Base-by-base conservation (phyloP, 2,113 vertebrate genomes). In the Melanotaenia duboulayi region DNA sequence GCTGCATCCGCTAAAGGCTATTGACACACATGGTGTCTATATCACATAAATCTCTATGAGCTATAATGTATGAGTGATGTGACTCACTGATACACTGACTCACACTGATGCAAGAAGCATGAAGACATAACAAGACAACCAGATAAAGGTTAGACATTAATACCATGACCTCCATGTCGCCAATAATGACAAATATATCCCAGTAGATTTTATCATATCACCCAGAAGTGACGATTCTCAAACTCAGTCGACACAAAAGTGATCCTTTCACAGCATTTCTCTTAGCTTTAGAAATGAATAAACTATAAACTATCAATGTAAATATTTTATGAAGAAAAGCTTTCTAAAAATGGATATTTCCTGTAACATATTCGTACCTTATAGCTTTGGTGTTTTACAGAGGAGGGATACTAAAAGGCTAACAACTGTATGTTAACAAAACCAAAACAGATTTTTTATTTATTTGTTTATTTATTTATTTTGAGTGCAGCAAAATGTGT, bases 121-220 rank as follows among this genome's bases (percentile, higher is more conserved):
- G 4, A 62, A 71, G 60, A 74, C 70, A 76, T 9, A 80, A 81
- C 57, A 72, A 66, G 22, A 39, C 44, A 0, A 25, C 9, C 23
- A 23, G 50, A 42, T 14, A 14, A 13, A 13, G 40, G 40, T 20
- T 20, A 22, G n/a, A 46, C 35, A 39, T 39, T 11, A 11, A 23
- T 13, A 2, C 23, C 32, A 6, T 17, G 51, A 14, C 71, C 44
- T 71, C 57, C 57, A 7, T 37, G 54, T 60, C 39, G 66, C 4
- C 0, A 67, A 51, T 79, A 70, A 60, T 85, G 74, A 84, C 79
- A 66, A 82, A 68, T 50, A 46, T 2, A 22, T 50, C 32, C 40
- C 48, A 37, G 46, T 2, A 4, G 14, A 49, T 65, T 59, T 50
- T n/a, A 20, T 17, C 49, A 5, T 39, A 35, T 11, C 1, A 2